These are phyloP conservation scores for Nematolebias whitei DNA, from an alignment of 2,113 vertebrate species.

Conservation along the genomic window DNA sequence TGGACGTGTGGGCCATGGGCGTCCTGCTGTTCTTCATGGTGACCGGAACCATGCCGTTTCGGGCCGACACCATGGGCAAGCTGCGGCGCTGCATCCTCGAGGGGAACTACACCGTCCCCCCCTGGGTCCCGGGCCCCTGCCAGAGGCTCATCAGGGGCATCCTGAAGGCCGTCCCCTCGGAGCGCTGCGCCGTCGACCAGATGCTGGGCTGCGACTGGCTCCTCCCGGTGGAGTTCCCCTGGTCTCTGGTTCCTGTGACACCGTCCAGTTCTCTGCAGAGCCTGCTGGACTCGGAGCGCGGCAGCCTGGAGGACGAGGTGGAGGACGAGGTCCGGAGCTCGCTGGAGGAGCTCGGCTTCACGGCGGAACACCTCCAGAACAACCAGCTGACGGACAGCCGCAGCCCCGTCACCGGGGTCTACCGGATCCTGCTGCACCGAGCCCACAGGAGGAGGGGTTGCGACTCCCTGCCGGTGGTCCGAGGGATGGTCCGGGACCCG, in stretches of 20 bases:
- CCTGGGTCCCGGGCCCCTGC: slow-evolving; percentile 86
- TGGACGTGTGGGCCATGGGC: slow-evolving; percentile 95
- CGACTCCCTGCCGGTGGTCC: slow-evolving; percentile 82
- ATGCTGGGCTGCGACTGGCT: slow-evolving; percentile 93
- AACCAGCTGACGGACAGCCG: slow-evolving; percentile 78
- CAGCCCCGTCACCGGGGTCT: slow-evolving; percentile 87
- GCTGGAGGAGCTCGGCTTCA: slow-evolving; percentile 87
- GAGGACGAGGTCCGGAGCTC: slow-evolving; percentile 83
- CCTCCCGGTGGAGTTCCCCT: slow-evolving; percentile 85
- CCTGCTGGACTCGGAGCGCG: slow-evolving; percentile 65
- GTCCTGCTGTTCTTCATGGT: slow-evolving; percentile 93
- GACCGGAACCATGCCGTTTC: slow-evolving; percentile 90
- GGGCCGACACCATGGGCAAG: slow-evolving; percentile 91
- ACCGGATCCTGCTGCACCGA: slow-evolving; percentile 88
- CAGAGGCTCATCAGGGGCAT: slow-evolving; percentile 88
- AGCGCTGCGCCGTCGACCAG: slow-evolving; percentile 85
- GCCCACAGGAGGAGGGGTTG: slow-evolving; percentile 83
- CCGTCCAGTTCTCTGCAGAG: slow-evolving; percentile 77
- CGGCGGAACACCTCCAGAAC: slow-evolving; percentile 83
- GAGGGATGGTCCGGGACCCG: slow-evolving; percentile 80
- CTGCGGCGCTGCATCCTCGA: slow-evolving; percentile 87
- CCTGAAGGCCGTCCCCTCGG: slow-evolving; percentile 78
- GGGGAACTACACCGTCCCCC: slow-evolving; percentile 81
- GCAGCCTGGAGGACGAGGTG: slow-evolving; percentile 76
- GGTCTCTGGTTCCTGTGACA: slow-evolving; percentile 73